Evolutionary conservation across 1,140 invertebrate species (phyloP), one percentile per base, ranked within the genome.

Genomic region (Elysia chlorotica): DNA sequence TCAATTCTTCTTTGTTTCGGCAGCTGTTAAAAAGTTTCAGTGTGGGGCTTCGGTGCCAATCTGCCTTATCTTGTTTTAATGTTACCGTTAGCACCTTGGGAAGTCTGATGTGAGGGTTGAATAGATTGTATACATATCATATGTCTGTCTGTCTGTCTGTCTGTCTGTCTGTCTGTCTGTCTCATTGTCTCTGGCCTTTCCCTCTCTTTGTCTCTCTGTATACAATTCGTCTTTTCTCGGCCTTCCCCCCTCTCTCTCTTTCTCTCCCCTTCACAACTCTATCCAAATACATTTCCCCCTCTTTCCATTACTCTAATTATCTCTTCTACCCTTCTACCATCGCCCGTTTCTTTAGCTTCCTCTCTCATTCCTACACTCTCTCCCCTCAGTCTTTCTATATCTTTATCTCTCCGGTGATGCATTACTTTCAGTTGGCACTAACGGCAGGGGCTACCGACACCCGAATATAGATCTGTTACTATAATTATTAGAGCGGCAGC

Each of bases 161-260:
- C 28, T 54, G 28, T 54, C 21, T 53, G 35, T 37, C 54, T 38
- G 35, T 38, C 36, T 70, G n/a, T 41, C 59, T 71, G 25, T 63
- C 56, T 65, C 21, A 33, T 25, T 56, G 23, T 30, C 57, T 70
- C 28, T 61, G n/a, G 31, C 38, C 25, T 56, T 17, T 54, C 21
- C 37, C 17, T 70, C 66, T 61, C 19, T 61, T 3, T 70, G 38
- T 36, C 33, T 61, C n/a, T 72, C 68, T 72, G n/a, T 72, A 37
- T 63, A 6, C 48, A 21, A 19, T 71, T 53, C 33, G 28, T 38
- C 61, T 35, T 31, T 25, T 25, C 37, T 41, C 21, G n/a, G 14
- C 65, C 33, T 25, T 28, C 33, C 5, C 21, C 65, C 41, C 65
- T 38, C 37, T 66, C 28, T 66, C 37, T 66, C 37, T 66, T 37